Conservation (phyloP, 2,797 vertebrate genomes). For the Hippoglossus hippoglossus region DNA sequence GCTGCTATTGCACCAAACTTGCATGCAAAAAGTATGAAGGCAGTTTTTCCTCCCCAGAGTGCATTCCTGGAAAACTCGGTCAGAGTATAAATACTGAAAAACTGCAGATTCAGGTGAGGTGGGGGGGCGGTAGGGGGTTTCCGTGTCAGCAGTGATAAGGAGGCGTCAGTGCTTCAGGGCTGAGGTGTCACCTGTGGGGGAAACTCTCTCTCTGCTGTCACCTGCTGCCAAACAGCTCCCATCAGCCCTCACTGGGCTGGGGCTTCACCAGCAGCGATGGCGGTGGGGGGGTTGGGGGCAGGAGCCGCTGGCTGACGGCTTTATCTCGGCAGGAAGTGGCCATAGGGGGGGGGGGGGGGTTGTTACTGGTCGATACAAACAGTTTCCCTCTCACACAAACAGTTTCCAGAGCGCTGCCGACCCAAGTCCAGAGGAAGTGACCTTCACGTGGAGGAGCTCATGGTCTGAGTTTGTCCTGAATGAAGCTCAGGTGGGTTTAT, state of each 20-base stretch:
- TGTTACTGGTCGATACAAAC: not conserved
- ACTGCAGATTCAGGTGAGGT: conserved; percentile 29
- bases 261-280: conserved; percentile 16
- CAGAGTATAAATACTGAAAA: conserved; percentile 20
- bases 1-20: not conserved
- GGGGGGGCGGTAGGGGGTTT: conserved; percentile 5
- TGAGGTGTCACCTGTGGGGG: conserved; percentile 51
- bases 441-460: too few relatives aligned
- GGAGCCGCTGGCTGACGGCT: conserved; percentile 51
- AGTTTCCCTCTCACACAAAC: not conserved
- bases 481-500: too few relatives aligned
- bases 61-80: conserved; percentile 25
- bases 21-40: not conserved
- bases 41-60: not conserved
- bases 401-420: not conserved
- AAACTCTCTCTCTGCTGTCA: conserved; percentile 53
- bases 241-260: conserved; percentile 32
- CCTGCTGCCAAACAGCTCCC: conserved; percentile 52
- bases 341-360: not conserved
- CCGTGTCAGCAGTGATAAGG: conserved; percentile 53
- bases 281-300: conserved; percentile 16
- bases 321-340: conserved; percentile 58
- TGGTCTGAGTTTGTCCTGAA: too few relatives aligned
- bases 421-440: not conserved
- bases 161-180: conserved; percentile 46